Evolutionary conservation across 2,888 invertebrate genomes (phyloP).

Genomic region (Rutpela maculata): DNA sequence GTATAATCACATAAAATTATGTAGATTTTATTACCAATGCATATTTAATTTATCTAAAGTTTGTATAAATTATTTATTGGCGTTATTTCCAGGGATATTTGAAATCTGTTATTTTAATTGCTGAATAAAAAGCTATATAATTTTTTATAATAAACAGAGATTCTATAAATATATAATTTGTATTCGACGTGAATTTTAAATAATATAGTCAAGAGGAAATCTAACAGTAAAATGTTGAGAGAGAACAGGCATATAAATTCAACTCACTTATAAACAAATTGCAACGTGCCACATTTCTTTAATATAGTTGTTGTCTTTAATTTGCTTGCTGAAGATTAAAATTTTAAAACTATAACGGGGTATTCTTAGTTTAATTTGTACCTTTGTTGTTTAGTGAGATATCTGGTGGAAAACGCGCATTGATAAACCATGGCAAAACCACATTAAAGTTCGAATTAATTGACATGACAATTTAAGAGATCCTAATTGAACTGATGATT

Average conservation of each 20-base stretch:
- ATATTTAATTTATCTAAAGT: constrained; percentile 25
- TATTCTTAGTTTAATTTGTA: neutral
- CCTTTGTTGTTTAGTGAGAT: neutral
- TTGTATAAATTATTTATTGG: constrained; percentile 23
- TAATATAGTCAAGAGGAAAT: neutral
- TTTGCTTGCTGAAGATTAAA: neutral
- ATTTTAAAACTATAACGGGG: neutral
- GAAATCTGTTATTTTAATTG: constrained; percentile 17
- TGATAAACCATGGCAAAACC: no score
- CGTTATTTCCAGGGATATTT: constrained; percentile 8
- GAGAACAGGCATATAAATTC: neutral
- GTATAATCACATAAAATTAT: constrained; percentile 10
- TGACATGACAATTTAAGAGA: no score
- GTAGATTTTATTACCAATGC: constrained; percentile 21
- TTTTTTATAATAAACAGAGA: constrained; percentile 6
- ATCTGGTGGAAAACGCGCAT: no score
- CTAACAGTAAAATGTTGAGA: neutral
- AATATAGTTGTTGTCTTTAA: neutral
- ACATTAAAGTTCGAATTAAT: no score
- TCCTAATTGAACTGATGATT: no score
- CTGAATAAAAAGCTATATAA: constrained; percentile 21
- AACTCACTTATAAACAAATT: neutral
- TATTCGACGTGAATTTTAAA: neutral
- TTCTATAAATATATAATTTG: constrained; percentile 22
- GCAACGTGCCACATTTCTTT: neutral